Evolutionary conservation across 2,797 vertebrate genomes (phyloP), one percentile per base, ranked within the genome.

Genomic region (Caiman crocodilus): DNA sequence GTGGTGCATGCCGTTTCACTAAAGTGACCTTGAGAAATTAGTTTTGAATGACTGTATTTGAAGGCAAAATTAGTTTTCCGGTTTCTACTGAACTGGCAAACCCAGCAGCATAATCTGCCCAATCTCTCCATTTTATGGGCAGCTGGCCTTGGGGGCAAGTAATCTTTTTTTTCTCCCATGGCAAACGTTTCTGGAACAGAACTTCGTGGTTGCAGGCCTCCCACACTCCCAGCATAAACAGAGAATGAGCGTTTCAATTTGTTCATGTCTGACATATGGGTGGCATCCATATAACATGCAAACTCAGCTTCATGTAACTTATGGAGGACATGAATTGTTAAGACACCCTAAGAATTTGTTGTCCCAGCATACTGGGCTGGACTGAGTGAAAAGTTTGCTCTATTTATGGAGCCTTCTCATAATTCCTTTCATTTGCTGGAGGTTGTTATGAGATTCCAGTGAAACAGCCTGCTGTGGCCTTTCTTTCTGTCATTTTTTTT

Each of bases 71-170:
- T 2, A 20, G 28, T 63, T 77, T 94, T 76, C 76, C 55, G 83
- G 81, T 86, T 69, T 0, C 3, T 10, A 57, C 78, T 1, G 23
- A 85, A 84, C 88, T 94, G 92, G 90, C 91, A 90, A 50, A 61
- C 77, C 58, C 78, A 0, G 0, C 0, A 0, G 69, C 11, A 1
- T 88, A 0, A 0, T 81, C 90, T 92, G 86, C 86, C 84, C 76
- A 11, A 74, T 42, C 28, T n/a, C 55, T n/a, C 50, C 7, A 26
- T 57, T 10, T 56, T 17, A 76, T 11, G 16, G 42, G 10, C 55
- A 28, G 74, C 73, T 16, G 32, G 21, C 58, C 32, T 26, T 15
- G 57, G 85, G 76, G 0, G 0, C 16, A 67, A 1, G 3, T 67
- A 60, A 84, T 79, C 88, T 73, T 7, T 50, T 56, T 56, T 57